phyloP scores from a whole-genome alignment of 2,797 vertebrate genomes.

The Acanthornis magna region DNA sequence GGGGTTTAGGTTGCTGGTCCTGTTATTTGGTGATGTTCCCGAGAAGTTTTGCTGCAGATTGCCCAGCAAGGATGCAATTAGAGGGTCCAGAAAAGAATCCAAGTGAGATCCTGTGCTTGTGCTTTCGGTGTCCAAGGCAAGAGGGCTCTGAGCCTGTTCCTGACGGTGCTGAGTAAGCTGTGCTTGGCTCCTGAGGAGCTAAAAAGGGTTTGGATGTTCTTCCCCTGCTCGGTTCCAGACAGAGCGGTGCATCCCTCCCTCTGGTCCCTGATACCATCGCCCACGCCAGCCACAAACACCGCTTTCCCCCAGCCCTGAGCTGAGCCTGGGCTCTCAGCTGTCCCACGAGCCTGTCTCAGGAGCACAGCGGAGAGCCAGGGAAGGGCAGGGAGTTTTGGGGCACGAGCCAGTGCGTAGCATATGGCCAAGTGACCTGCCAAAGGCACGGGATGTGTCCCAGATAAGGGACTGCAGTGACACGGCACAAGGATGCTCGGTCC shows the following conservation, averaged over 20 bases:
- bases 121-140: neutral
- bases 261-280: neutral
- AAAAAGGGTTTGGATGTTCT: neutral
- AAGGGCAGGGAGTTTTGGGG: neutral
- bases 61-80: rapidly evolving
- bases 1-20: neutral
- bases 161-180: neutral
- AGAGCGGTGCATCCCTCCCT: rapidly evolving
- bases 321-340: neutral
- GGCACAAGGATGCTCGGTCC: neutral
- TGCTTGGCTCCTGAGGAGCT: neutral
- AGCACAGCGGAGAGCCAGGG: rapidly evolving
- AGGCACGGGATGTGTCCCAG: neutral
- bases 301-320: neutral
- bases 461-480: neutral
- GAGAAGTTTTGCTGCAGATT: neutral
- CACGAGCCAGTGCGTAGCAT: neutral
- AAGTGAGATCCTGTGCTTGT: neutral
- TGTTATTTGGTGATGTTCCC: neutral
- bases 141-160: neutral
- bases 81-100: neutral
- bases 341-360: rapidly evolving
- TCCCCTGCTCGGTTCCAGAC: rapidly evolving
- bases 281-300: rapidly evolving
- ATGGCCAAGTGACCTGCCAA: slow-evolving; percentile 17